Evolutionary conservation across 2,797 vertebrate species (phyloP), one percentile per base, ranked within the genome.

Genomic region (Remorina albescens): DNA sequence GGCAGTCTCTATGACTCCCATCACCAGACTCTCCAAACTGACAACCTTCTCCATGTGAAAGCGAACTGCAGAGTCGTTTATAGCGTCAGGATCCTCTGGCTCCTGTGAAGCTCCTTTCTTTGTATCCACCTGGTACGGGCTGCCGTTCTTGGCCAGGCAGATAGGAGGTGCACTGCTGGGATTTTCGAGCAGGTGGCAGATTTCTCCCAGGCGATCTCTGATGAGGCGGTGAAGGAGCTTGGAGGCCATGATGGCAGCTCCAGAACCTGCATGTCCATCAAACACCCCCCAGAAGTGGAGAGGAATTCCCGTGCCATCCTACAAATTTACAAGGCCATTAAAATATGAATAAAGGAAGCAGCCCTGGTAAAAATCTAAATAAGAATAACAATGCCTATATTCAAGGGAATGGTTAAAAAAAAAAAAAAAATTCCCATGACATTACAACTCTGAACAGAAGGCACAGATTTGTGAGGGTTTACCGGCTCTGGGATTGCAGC

Each of bases 241-340:
- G 4, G 98, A 96, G 36, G 97, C 96, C 96, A 96, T 94, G 74
- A 98, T 95, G 23, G 98, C 97, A 1, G 97, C 97, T 2, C 97
- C 97, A 0, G 96, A 96, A 32, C 98, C 98, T 0, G 98, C 98
- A 0, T 99, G 98, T 41, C 98, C 98, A 11, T 99, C 98, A 71
- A 97, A 99, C 62, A 99, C 91, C 0, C 96, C 98, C 97, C 98
- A 99, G 83, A 97, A 99, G 85, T 96, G 94, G 76, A 99, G 95
- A 53, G 93, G 94, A 82, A 99, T 93, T 19, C 96, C 96, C 42
- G 92, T 93, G 54, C 84, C 90, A 67, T 95, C 94, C 97, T 98
- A 67, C 0, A 7, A 15, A 46, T 4, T 18, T 0, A 67, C 1
- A 57, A 4, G 2, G 18, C 42, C 6, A 47, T 8, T 8, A 10